Evolutionary conservation across 2,113 vertebrate genomes (phyloP).

Genomic region (Pollachius pollachius): DNA sequence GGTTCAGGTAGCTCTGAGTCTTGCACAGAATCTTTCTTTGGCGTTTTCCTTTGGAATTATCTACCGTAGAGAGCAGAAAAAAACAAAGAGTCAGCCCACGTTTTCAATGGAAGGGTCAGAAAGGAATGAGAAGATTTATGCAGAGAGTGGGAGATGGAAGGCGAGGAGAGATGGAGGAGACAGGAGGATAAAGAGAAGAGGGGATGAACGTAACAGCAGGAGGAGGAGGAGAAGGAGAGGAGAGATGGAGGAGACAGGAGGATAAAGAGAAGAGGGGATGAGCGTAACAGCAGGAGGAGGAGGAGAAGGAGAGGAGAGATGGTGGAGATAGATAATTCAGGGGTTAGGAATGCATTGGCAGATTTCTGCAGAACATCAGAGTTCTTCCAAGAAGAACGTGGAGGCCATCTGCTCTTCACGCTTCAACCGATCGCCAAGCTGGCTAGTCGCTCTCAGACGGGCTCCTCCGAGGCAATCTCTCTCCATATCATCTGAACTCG

Average conservation of each 20-base stretch:
- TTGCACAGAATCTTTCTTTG: slow-evolving; percentile 87
- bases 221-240: not conserved
- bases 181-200: too few relatives aligned
- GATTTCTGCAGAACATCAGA: slow-evolving; percentile 24
- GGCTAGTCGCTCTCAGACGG: too few relatives aligned
- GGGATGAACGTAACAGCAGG: too few relatives aligned
- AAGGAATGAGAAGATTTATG: slow-evolving; percentile 1
- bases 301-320: too few relatives aligned
- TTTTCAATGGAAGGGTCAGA: slow-evolving; percentile 21
- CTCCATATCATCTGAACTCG: too few relatives aligned
- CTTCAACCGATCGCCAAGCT: slow-evolving; percentile 28
- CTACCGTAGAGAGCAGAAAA: slow-evolving; percentile 48
- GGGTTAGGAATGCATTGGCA: slow-evolving; percentile 5
- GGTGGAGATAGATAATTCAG: too few relatives aligned
- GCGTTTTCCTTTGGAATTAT: slow-evolving; percentile 81
- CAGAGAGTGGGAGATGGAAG: not conserved
- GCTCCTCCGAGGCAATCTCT: too few relatives aligned
- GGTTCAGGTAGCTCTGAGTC: slow-evolving; percentile 92
- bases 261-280: too few relatives aligned
- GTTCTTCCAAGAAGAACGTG: slow-evolving; percentile 35
- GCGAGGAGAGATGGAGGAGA: not conserved
- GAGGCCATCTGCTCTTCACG: slow-evolving; percentile 53
- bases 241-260: not conserved
- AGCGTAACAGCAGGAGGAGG: too few relatives aligned
- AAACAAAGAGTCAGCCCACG: slow-evolving; percentile 1